A percentile compares a stretch with the other conserved stretches of the same genome.
These are phyloP conservation scores for Spizaetus ornatus DNA, from an alignment of 2,113 vertebrate genomes.

Conservation along the genomic window DNA sequence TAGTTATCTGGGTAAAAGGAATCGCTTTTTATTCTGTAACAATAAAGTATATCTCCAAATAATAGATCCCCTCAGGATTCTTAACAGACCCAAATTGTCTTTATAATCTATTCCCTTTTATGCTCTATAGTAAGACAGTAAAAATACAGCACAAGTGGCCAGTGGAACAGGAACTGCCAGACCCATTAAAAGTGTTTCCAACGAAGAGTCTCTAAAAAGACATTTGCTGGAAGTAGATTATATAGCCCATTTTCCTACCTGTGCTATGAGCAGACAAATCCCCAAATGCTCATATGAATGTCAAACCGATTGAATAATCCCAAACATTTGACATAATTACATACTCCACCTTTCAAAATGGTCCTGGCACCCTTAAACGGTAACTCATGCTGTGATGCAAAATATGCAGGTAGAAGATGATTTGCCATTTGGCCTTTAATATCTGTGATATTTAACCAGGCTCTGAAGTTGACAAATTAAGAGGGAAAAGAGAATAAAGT, in stretches of 20 bases:
- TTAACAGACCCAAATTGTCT: neutral
- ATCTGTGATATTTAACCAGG: neutral
- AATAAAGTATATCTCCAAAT: neutral
- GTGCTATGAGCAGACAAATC: neutral
- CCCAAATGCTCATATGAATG: neutral
- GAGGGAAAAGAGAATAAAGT: neutral
- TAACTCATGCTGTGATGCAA: neutral
- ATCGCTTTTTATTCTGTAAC: neutral
- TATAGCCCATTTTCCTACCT: neutral
- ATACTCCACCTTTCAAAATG: constrained; percentile 3
- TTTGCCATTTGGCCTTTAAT: constrained; percentile 30
- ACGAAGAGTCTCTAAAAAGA: neutral
- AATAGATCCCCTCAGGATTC: neutral
- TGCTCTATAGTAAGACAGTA: neutral
- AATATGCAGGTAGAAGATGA: neutral
- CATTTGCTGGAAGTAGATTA: constrained; percentile 14
- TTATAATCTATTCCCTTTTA: neutral
- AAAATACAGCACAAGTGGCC: neutral
- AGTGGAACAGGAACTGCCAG: neutral
- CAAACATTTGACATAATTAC: constrained; percentile 16
- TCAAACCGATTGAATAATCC: neutral
- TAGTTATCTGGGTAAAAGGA: neutral
- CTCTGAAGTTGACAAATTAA: constrained; percentile 25
- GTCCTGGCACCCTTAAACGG: neutral
- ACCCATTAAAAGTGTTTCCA: neutral